These are phyloP conservation scores for Kryphioiulus occultus DNA, from an alignment of 2,888 invertebrate species.

Conservation along the genomic window DNA sequence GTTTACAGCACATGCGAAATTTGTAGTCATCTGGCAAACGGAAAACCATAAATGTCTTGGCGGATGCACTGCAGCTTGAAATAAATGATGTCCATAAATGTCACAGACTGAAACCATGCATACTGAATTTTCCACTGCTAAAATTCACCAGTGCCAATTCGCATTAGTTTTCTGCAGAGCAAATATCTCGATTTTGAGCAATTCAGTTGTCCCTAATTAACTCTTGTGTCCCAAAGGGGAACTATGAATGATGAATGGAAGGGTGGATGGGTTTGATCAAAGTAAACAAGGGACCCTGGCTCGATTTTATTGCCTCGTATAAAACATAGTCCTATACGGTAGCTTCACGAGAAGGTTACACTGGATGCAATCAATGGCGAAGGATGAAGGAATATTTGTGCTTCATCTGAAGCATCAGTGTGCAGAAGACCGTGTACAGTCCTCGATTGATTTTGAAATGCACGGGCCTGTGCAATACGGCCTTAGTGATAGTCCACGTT, in stretches of 20 bases:
- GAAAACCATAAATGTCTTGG: too few species aligned
- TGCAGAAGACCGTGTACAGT: conserved; percentile 11
- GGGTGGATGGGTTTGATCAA: not conserved
- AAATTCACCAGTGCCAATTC: not conserved
- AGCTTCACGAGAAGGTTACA: not conserved
- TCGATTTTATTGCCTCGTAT: not conserved
- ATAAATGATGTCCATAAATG: not conserved
- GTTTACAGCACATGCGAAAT: too few species aligned
- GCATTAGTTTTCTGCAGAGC: not conserved
- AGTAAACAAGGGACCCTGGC: not conserved
- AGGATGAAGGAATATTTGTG: conserved; percentile 26
- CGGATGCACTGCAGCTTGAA: too few species aligned
- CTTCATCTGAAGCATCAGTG: conserved; percentile 35
- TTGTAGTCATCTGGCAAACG: too few species aligned
- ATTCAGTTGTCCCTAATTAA: not conserved
- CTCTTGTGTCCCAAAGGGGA: not conserved
- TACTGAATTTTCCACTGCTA: not conserved
- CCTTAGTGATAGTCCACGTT: not conserved
- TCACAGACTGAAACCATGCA: not conserved
- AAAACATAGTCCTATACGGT: not conserved
- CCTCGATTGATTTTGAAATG: conserved; percentile 26
- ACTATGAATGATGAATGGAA: not conserved
- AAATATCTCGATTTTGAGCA: not conserved
- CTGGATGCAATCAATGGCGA: conserved; percentile 20
- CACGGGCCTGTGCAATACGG: not conserved